Evolutionary conservation across 2,888 invertebrate genomes (phyloP).

Genomic region (Polydrusus pterygomalis): DNA sequence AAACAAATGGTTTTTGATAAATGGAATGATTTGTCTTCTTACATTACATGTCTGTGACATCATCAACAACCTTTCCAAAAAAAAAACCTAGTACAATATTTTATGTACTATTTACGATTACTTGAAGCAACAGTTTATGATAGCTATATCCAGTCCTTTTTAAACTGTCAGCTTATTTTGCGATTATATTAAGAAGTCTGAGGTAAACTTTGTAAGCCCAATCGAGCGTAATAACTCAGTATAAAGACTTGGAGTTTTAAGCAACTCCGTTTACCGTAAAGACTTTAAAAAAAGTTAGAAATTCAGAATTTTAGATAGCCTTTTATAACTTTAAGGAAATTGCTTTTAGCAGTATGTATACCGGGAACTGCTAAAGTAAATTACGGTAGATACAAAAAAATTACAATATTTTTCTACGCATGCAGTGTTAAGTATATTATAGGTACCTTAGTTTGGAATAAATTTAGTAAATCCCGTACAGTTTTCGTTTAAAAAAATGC

Average conservation of each 20-base stretch:
- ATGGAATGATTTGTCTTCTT: no score
- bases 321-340: slow-evolving; percentile 3
- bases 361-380: no score
- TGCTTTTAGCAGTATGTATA: background rate
- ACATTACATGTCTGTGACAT: no score
- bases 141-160: background rate
- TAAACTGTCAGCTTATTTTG: slow-evolving; percentile 12
- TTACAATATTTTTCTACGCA: no score
- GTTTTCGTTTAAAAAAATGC: no score
- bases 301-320: background rate
- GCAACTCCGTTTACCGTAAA: background rate
- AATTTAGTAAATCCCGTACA: no score
- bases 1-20: no score
- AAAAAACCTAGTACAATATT: no score
- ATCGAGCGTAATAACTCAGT: slow-evolving; percentile 19
- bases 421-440: no score
- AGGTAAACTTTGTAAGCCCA: slow-evolving; percentile 28
- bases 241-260: slow-evolving; percentile 15
- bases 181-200: slow-evolving; percentile 24
- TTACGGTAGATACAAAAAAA: no score
- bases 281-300: background rate
- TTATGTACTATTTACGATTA: background rate
- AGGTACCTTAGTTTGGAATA: no score
- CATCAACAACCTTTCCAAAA: no score
- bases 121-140: background rate